Base-by-base conservation (phyloP, 53 echinoderm and acorn worm genomes). In the Luidia sarsii region DNA sequence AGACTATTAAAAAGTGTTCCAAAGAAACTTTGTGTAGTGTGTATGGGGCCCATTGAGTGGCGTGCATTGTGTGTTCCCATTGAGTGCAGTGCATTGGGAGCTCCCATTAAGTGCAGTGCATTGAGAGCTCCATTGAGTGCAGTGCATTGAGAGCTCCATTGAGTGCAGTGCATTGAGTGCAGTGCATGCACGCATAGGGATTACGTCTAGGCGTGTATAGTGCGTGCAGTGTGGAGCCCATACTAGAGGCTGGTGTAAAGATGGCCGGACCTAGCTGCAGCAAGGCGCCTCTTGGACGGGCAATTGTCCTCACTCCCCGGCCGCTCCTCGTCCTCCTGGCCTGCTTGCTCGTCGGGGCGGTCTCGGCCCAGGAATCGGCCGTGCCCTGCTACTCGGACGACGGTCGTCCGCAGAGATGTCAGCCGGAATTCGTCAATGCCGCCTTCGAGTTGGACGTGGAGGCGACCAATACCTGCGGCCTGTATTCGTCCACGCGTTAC, bases 391-490 rank as follows among this genome's bases (percentile, higher is more conserved):
- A 88, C 63, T 91, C 93, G 65, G 86, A 68, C 38, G 46, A 50
- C 1, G 87, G 85, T 16, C 65, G 83, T 20, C 50, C 91, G 51
- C 97, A 96, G 89, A 65, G 97, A 52, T 96, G 97, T 39, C 83
- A 87, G 57, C 92, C 97, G 29, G 91, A 90, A 79, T 96, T 96
- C 35, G 91, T 93, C 52, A 96, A 96, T 43, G 97, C 97, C 37
- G 97, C 97, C 57, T 96, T 92, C 70, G 86, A 96, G 57, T 57
- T 96, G 55, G 86, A 83, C 52, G 90, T 88, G 7, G 87, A 91
- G 80, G 92, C 97, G 6, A 86, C 93, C 33, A 96, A 96, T 70
- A 96, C 97, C 9, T 96, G 97, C 50, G 97, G 97, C 18, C 77
- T 56, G 31, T 73, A 68, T 50, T 63, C 59, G 51, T 62, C 65